Conservation (phyloP, 2,888 invertebrate genomes). For the Chromoteleia sp. region DNA sequence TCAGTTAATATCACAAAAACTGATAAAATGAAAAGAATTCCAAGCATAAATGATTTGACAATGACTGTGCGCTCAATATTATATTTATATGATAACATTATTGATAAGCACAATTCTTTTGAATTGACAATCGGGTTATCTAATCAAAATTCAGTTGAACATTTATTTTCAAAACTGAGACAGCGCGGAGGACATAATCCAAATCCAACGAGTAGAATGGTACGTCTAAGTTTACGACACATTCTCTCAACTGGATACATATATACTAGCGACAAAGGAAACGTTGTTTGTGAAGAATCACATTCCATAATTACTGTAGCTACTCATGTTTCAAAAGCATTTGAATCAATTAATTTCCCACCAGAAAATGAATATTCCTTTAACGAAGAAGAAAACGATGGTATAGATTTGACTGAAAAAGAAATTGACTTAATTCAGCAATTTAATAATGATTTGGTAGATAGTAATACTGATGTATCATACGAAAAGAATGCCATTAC, state of each 20-base stretch:
- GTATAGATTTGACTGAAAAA: neutral
- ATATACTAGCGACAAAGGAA: slow-evolving; percentile 42
- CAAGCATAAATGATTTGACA: slow-evolving; percentile 56
- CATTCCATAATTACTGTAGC: slow-evolving; percentile 7
- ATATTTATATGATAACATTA: too few species aligned
- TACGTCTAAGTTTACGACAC: slow-evolving; percentile 57
- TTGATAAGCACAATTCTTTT: too few species aligned
- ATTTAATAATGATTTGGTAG: neutral
- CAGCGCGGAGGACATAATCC: slow-evolving; percentile 69
- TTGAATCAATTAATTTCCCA: too few species aligned
- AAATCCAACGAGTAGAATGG: slow-evolving; percentile 68
- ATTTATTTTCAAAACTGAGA: slow-evolving; percentile 66
- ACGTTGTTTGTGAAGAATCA: slow-evolving; percentile 53
- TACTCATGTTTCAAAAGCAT: too few species aligned
- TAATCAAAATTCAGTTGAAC: too few species aligned
- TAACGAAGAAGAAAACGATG: too few species aligned
- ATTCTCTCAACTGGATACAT: slow-evolving; percentile 62
- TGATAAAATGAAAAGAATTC: slow-evolving; percentile 42
- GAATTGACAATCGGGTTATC: too few species aligned
- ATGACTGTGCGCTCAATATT: slow-evolving; percentile 51
- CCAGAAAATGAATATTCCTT: too few species aligned
- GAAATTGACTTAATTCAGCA: neutral
- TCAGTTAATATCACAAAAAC: slow-evolving; percentile 17
- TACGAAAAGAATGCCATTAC: slow-evolving; percentile 41
- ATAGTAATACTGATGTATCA: neutral